These are phyloP conservation scores for Gobius niger DNA, from an alignment of 2,113 vertebrate genomes.

Conservation along the genomic window DNA sequence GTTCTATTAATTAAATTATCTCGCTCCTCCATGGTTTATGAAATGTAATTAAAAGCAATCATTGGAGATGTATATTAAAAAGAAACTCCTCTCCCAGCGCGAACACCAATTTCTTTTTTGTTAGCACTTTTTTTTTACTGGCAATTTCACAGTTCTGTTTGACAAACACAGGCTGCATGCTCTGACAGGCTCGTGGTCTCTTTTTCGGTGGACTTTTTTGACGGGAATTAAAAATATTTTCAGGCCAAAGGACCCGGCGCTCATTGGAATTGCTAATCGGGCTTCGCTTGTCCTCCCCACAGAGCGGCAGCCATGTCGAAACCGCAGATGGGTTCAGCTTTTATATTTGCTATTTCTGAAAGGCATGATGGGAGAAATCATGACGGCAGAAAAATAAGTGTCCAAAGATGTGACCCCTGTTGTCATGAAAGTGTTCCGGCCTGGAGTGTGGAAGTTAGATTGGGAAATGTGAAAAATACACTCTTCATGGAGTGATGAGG, in stretches of 20 bases:
- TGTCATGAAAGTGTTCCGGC: not conserved
- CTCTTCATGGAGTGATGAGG: no score
- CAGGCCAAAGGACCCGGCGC: constrained; percentile 31
- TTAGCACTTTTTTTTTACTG: not conserved
- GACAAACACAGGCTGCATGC: not conserved
- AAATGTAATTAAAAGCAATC: constrained; percentile 12
- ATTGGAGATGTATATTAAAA: constrained; percentile 3
- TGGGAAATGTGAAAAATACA: no score
- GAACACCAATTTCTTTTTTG: not conserved
- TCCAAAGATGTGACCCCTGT: constrained; percentile 57
- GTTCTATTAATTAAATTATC: constrained; percentile 13
- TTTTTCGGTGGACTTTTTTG: constrained; percentile 13
- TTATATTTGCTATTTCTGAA: constrained; percentile 53
- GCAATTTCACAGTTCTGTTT: constrained; percentile 1
- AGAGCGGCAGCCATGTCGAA: constrained; percentile 51
- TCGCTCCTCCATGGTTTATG: not conserved
- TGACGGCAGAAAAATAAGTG: constrained; percentile 46
- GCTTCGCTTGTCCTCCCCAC: constrained; percentile 42
- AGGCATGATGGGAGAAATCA: constrained; percentile 57
- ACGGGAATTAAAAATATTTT: constrained; percentile 31
- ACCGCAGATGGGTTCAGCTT: constrained; percentile 69
- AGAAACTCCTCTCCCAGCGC: not conserved
- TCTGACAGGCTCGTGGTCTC: not conserved
- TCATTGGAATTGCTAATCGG: constrained; percentile 57
- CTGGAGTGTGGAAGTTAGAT: no score